These are phyloP conservation scores for Hofmannophila pseudospretella DNA, from an alignment of 2,888 invertebrate genomes.

Conservation along the genomic window DNA sequence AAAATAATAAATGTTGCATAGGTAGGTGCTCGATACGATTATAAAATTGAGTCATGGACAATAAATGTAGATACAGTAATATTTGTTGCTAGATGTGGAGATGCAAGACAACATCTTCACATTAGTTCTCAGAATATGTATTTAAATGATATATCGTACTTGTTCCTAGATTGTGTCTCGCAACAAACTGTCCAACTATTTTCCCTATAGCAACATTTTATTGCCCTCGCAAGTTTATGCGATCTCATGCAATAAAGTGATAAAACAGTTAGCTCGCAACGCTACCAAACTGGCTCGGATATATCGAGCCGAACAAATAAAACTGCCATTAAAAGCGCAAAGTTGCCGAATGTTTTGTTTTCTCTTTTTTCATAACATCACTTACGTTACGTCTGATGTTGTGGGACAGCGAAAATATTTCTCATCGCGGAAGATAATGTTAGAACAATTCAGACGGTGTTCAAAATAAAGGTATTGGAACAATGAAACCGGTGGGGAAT, in stretches of 20 bases:
- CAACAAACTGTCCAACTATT: constrained; percentile 32
- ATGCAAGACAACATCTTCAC: too few species aligned
- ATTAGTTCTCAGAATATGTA: not conserved
- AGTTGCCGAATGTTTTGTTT: constrained; percentile 65
- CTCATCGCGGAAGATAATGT: constrained; percentile 24
- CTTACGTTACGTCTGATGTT: constrained; percentile 30
- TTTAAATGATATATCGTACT: constrained; percentile 16
- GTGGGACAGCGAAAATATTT: constrained; percentile 25
- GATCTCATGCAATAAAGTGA: constrained; percentile 74
- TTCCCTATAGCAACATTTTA: constrained; percentile 59
- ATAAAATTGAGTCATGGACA: too few species aligned
- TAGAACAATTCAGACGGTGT: constrained; percentile 16
- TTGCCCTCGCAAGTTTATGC: constrained; percentile 63
- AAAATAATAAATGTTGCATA: too few species aligned
- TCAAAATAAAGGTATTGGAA: not conserved
- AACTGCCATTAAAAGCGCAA: constrained; percentile 64
- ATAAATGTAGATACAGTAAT: too few species aligned
- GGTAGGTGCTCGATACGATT: too few species aligned
- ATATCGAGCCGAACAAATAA: constrained; percentile 70
- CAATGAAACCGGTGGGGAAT: not conserved
- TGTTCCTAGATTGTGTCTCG: constrained; percentile 21
- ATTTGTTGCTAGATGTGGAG: too few species aligned
- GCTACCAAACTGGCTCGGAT: constrained; percentile 58
- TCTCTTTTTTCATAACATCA: constrained; percentile 51
- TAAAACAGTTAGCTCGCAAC: constrained; percentile 72